Conservation (phyloP, 2,113 vertebrate species). For the Psophia crepitans region DNA sequence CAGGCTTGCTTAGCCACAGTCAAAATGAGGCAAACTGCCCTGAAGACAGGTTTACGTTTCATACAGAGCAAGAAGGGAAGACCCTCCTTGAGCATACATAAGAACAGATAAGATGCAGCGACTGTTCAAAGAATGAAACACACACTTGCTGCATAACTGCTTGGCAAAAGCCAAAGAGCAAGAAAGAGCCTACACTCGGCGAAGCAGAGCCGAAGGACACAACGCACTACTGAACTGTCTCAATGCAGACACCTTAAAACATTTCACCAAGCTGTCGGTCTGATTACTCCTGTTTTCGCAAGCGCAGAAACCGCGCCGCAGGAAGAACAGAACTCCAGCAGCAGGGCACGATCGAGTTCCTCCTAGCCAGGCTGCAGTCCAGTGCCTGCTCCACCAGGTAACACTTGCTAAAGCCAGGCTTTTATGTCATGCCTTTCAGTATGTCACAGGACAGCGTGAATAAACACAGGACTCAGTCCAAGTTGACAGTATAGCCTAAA, state of each 20-base stretch:
- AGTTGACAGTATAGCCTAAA: not conserved
- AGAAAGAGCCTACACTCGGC: not conserved
- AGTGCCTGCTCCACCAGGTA: not conserved
- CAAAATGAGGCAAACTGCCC: not conserved
- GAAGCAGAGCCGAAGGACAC: not conserved
- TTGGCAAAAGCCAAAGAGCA: not conserved
- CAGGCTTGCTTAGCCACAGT: not conserved
- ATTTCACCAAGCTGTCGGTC: not conserved
- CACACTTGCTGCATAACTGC: not conserved
- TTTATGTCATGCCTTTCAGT: not conserved
- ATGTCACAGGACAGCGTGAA: rapidly evolving
- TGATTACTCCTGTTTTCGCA: not conserved
- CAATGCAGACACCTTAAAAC: not conserved
- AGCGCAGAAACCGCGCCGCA: rapidly evolving
- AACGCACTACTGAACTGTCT: not conserved
- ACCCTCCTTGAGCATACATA: rapidly evolving
- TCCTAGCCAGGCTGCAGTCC: not conserved
- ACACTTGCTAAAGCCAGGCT: not conserved
- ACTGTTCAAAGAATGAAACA: not conserved
- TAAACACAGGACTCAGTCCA: not conserved
- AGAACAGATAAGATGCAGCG: not conserved
- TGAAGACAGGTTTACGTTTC: not conserved
- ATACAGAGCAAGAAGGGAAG: not conserved
- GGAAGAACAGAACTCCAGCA: not conserved
- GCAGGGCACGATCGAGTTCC: rapidly evolving